A percentile compares a stretch with the other conserved stretches of the same genome.
Conservation (phyloP, 2,113 vertebrate species). For the Trematomus loennbergii region DNA sequence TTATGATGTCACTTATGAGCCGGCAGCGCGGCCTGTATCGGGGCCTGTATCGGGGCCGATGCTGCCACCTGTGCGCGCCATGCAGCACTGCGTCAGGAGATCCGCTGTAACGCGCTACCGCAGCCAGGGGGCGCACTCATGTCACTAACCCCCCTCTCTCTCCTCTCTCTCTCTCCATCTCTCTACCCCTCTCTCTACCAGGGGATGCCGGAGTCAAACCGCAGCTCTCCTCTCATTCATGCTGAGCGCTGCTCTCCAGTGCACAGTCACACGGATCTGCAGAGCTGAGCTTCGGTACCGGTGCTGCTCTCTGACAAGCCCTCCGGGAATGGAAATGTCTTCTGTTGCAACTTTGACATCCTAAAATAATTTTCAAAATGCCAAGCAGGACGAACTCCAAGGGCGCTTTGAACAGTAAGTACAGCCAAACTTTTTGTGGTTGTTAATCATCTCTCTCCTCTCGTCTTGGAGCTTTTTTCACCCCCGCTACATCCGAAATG, state of each 20-base stretch:
- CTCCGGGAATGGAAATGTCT: conserved; percentile 65
- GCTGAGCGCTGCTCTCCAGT: conserved; percentile 83
- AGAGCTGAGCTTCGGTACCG: conserved; percentile 69
- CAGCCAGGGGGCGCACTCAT: conserved; percentile 70
- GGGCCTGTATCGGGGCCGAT: conserved; percentile 56
- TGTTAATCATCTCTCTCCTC: conserved; percentile 13
- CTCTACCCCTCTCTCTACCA: conserved; percentile 68
- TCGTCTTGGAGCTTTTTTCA: conserved; percentile 13
- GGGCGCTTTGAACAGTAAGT: conserved; percentile 77
- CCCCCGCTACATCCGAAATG: conserved; percentile 13
- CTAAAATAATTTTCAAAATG: conserved; percentile 51
- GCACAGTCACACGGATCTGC: conserved; percentile 75
- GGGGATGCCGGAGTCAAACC: conserved; percentile 81
- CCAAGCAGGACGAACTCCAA: conserved; percentile 62
- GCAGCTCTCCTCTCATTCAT: conserved; percentile 88
- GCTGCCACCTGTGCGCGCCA: conserved; percentile 80
- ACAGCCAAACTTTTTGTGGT: conserved; percentile 59
- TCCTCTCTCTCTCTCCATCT: conserved; percentile 75
- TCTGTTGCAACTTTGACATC: conserved; percentile 68
- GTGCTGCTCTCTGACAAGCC: conserved; percentile 30
- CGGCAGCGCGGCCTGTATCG: conserved; percentile 9
- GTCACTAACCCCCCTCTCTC: conserved; percentile 76
- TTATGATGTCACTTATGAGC: conserved; percentile 17
- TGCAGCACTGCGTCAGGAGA: conserved; percentile 22
- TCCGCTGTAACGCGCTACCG: not conserved